Evolutionary conservation across 2,113 vertebrate species (phyloP), one percentile per base, ranked within the genome.

Genomic region (Pteropus alecto): DNA sequence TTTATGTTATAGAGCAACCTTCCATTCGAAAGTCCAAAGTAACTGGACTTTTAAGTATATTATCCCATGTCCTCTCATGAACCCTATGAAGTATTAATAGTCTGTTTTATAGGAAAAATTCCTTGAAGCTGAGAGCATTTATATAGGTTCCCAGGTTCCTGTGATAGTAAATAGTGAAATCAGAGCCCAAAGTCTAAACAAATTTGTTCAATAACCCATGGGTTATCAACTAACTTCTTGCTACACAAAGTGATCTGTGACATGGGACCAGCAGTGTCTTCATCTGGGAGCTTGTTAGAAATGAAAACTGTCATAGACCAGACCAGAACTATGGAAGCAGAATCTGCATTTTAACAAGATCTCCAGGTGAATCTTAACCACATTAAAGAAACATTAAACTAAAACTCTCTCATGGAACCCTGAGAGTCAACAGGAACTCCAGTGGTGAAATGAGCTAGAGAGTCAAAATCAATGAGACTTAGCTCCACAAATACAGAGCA

Each of bases 61-160:
- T 61, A 70, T 60, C 7, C 16, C 16, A 6, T n/a, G 18, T 63
- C 58, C 28, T 92, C 83, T 33, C 14, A 30, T 71, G 65, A 93
- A 77, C 38, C 19, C 56, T 48, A 13, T 71, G 81, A 92, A 90
- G 38, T 67, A 86, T 82, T 93, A 95, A 93, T 24, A 90, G 43
- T 35, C 48, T 18, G 13, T 87, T 96, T 96, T 95, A 96, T 95
- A 83, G 63, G 65, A 70, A 58, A 83, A 54, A 1, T 65, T 74
- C 43, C 83, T 92, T 92, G 87, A 97, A 94, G 46, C 51, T 84
- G 35, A 95, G 22, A 83, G 38, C 48, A 22, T 84, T 95, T 93
- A 93, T 63, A 30, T 63, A 79, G 83, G 43, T 89, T 24, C 51
- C 74, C 92, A 96, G 67, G 28, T 95, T 78, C 14, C 26, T 19